Base-by-base conservation (phyloP, 2,888 invertebrate genomes). In the Lymantria dispar region DNA sequence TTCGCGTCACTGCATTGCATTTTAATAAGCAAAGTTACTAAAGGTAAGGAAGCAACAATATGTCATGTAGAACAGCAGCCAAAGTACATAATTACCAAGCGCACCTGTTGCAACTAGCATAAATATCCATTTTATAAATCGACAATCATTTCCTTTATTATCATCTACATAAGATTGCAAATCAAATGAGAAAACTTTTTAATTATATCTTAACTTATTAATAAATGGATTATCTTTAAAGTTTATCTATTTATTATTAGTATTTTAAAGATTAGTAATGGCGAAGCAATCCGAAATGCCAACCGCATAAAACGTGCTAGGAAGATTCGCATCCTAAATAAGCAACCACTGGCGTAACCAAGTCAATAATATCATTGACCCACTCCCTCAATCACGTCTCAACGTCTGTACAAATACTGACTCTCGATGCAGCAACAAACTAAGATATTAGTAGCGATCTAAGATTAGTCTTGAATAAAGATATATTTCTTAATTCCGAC, bases 271-370 rank as follows among this genome's bases (percentile, higher is more conserved):
- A 43, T n/a, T 52, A 48, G 50, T 52, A 50, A 47, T 40, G 56
- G 42, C 50, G 47, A 50, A 57, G 67, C 56, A 59, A 73, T 68
- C 62, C 59, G 57, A 65, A 72, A 70, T 64, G 65, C 64, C 60
- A 65, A 67, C 50, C 49, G 58, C 58, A 60, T 55, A 52, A 53
- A 39, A 47, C 43, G 48, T 53, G 58, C 59, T 62, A 57, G 52
- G 52, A 54, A 50, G 59, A 66, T 60, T 69, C 52, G 62, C 59
- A 76, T 54, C 70, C 74, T 58, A 74, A 72, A 72, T 74, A 67
- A 49, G 30, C 62, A 60, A 54, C 50, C 60, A 62, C 50, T 69
- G 66, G 66, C 67, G 73, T 63, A 72, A 73, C 53, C 48, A 44
- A 56, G 58, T 56, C 51, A 66, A 61, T 60, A 63, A 65, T 60